These are phyloP conservation scores for Andrena camellia DNA, from an alignment of 2,888 invertebrate species.

Conservation along the genomic window DNA sequence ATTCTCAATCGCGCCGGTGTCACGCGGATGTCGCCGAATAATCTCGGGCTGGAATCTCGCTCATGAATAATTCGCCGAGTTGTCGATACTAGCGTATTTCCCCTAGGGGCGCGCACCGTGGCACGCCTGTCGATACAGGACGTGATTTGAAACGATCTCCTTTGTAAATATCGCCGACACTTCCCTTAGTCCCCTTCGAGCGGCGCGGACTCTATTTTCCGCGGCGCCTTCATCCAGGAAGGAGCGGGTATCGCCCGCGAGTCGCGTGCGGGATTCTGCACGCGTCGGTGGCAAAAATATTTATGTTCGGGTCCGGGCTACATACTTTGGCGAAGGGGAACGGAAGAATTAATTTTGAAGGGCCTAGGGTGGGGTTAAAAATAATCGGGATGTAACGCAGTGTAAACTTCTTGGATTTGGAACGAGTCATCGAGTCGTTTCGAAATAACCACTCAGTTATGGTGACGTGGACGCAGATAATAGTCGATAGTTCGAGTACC, in stretches of 20 bases:
- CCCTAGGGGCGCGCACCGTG: conserved; percentile 27
- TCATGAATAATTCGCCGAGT: conserved; percentile 70
- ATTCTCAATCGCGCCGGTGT: conserved; percentile 58
- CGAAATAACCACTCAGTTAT: too few relatives aligned
- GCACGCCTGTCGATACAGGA: conserved; percentile 33
- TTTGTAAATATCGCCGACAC: conserved; percentile 54
- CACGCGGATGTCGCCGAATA: conserved; percentile 63
- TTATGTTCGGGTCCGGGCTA: background rate
- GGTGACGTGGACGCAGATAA: too few relatives aligned
- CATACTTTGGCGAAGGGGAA: background rate
- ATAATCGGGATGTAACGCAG: background rate
- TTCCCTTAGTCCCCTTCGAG: background rate
- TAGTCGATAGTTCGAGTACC: too few relatives aligned
- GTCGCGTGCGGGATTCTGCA: background rate
- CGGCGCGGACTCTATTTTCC: conserved; percentile 16
- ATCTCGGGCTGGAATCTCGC: conserved; percentile 67
- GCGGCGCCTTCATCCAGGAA: conserved; percentile 9
- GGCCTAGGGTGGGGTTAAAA: background rate
- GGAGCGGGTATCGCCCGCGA: background rate
- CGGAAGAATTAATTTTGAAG: background rate
- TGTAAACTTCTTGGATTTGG: too few relatives aligned
- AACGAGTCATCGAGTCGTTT: too few relatives aligned
- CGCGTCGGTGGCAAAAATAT: background rate
- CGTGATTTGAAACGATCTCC: conserved; percentile 55
- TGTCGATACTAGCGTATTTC: conserved; percentile 61